phyloP scores from a whole-genome alignment of 1,140 invertebrate genomes.

The Paramacrobiotus metropolitanus region DNA sequence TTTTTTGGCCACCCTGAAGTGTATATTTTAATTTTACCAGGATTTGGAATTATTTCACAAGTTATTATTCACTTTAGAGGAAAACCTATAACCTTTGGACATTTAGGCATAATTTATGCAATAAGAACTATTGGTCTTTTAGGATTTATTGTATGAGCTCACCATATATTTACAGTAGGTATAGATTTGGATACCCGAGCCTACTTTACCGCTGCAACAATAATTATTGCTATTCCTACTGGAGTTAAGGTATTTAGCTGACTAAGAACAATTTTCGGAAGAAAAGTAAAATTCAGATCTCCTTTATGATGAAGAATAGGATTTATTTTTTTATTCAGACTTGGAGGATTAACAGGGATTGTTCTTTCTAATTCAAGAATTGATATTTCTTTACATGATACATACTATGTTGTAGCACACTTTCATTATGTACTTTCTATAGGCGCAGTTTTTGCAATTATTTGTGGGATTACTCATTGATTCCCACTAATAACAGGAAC shows the following conservation, averaged over 20 bases:
- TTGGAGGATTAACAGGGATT: conserved; percentile 25
- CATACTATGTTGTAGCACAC: conserved; percentile 48
- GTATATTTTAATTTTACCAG: conserved; percentile 39
- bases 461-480: conserved; percentile 39
- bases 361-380: conserved; percentile 42
- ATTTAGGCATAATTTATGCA: conserved; percentile 19
- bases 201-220: conserved; percentile 44
- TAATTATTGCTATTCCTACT: conserved; percentile 34
- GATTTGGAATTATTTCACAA: conserved; percentile 20
- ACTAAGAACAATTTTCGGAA: conserved; percentile 20
- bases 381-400: conserved; percentile 44
- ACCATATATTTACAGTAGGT: conserved; percentile 33
- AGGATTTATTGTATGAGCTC: conserved; percentile 22
- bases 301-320: conserved; percentile 36
- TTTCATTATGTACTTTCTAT: conserved; percentile 35
- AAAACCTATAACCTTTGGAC: conserved; percentile 16
- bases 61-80: conserved; percentile 10
- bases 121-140: conserved; percentile 21
- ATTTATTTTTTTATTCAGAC: conserved; percentile 40
- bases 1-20: conserved; percentile 53
- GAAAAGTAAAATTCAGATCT: conserved; percentile 28
- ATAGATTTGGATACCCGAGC: conserved; percentile 43
- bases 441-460: conserved; percentile 42
- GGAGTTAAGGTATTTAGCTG: conserved; percentile 38
- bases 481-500: conserved; percentile 35